These are phyloP conservation scores for Poliocrania exsul DNA, from an alignment of 2,797 vertebrate genomes.

Conservation along the genomic window DNA sequence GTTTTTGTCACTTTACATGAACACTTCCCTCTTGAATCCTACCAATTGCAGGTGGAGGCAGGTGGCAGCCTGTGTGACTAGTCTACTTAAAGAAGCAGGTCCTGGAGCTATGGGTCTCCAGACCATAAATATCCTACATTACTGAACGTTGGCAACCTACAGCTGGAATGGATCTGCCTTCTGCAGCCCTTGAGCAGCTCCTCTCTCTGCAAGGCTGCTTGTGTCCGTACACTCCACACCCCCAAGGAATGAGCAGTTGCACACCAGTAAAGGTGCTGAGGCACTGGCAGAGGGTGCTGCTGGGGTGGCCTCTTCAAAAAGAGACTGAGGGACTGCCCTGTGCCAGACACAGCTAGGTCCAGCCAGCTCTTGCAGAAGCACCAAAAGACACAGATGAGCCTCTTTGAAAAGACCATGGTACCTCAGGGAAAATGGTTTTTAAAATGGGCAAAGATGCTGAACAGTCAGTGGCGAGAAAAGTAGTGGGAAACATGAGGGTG, in stretches of 20 bases:
- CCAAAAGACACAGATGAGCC: rapidly evolving
- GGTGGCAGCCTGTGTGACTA: background rate
- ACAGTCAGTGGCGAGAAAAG: rapidly evolving
- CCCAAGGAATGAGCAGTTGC: rapidly evolving
- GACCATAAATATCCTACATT: rapidly evolving
- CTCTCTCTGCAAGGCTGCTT: background rate
- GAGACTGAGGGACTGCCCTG: background rate
- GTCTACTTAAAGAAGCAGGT: background rate
- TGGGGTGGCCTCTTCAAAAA: background rate
- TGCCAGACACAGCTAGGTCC: background rate
- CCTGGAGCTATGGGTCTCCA: too few species aligned
- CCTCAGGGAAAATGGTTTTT: rapidly evolving
- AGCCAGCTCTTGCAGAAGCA: background rate
- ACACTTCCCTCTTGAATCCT: background rate
- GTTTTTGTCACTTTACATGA: background rate
- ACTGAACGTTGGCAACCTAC: rapidly evolving
- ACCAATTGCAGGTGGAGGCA: background rate
- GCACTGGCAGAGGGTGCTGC: rapidly evolving
- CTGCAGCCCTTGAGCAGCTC: background rate
- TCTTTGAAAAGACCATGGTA: rapidly evolving
- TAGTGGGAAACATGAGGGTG: background rate
- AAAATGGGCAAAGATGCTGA: background rate
- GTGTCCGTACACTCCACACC: too few species aligned
- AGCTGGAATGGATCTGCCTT: rapidly evolving
- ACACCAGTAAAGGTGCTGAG: rapidly evolving